Percentiles rank a stretch among this genome's conserved stretches.
These are phyloP conservation scores for Acyrthosiphon pisum DNA, from an alignment of 1,140 invertebrate species.

Conservation along the genomic window DNA sequence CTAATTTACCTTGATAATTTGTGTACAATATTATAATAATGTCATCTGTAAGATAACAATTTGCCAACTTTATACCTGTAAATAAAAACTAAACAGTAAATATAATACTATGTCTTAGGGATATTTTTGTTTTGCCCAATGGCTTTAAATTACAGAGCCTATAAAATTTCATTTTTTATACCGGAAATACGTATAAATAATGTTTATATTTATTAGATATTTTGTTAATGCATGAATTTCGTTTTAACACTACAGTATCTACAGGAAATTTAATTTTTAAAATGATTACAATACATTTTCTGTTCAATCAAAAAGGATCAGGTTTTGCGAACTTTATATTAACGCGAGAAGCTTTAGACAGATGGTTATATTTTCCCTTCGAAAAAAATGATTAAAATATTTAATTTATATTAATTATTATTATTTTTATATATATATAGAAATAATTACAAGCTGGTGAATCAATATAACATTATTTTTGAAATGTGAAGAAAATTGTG, in stretches of 20 bases:
- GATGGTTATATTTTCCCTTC: neutral
- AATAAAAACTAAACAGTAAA: neutral
- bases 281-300: neutral
- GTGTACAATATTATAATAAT: neutral
- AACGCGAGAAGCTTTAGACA: neutral
- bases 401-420: constrained; percentile 4
- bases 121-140: neutral
- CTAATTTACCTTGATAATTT: neutral
- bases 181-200: neutral
- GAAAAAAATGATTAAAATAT: neutral
- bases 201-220: neutral
- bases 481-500: neutral
- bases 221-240: neutral
- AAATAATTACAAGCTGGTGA: neutral
- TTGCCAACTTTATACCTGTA: neutral
- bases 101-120: neutral
- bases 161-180: neutral
- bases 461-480: neutral
- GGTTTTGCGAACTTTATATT: neutral
- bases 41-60: neutral
- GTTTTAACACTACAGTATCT: neutral
- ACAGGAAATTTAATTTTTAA: neutral
- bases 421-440: neutral
- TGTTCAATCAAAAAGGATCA: neutral
- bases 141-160: neutral